These are phyloP conservation scores for Anthrax anthrax DNA, from an alignment of 2,888 invertebrate genomes.

Conservation along the genomic window DNA sequence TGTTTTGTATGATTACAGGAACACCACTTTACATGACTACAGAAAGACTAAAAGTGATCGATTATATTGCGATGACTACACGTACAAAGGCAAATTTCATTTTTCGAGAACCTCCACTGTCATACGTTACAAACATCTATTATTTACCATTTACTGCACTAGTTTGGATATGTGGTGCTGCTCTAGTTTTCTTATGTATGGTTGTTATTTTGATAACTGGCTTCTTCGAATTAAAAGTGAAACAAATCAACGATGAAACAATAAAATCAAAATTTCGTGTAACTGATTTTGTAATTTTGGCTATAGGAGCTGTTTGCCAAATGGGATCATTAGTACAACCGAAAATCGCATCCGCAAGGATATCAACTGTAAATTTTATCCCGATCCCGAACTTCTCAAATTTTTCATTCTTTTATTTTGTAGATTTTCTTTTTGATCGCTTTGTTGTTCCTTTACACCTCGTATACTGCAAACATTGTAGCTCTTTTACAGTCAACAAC, in stretches of 20 bases:
- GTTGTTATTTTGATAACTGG: conserved; percentile 6
- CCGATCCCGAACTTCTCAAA: background rate
- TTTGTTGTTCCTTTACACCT: conserved; percentile 46
- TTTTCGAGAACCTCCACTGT: conserved; percentile 50
- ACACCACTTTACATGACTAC: conserved; percentile 30
- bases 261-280: background rate
- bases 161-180: conserved; percentile 46
- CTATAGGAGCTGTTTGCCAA: conserved; percentile 44
- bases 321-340: conserved; percentile 44
- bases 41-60: conserved; percentile 30
- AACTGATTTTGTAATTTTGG: conserved; percentile 38
- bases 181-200: conserved; percentile 28
- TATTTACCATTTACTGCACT: conserved; percentile 44
- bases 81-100: conserved; percentile 43
- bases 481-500: conserved; percentile 50
- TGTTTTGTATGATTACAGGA: conserved; percentile 35
- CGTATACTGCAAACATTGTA: conserved; percentile 55
- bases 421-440: conserved; percentile 45
- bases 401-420: background rate
- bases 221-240: background rate
- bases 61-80: conserved; percentile 42
- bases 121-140: conserved; percentile 51
- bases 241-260: background rate
- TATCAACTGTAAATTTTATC: conserved; percentile 9
- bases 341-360: conserved; percentile 23